Evolutionary conservation across 2,888 invertebrate genomes (phyloP).

Genomic region (Lypha dubia): DNA sequence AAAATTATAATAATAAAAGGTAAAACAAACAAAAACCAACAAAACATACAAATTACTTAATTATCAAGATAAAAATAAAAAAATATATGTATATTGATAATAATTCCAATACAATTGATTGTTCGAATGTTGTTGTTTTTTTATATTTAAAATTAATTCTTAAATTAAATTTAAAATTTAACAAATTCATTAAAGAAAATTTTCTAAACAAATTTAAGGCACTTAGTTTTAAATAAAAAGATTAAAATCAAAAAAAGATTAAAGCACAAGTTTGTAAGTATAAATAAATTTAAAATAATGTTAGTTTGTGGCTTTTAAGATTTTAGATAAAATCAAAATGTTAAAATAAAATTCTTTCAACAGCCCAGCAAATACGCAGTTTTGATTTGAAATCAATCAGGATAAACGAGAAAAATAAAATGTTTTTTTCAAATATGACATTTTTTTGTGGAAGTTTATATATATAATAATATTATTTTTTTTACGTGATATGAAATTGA

Average conservation of each 20-base stretch:
- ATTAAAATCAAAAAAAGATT: slow-evolving; percentile 3
- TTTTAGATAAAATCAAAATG: background rate
- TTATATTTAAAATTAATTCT: slow-evolving; percentile 5
- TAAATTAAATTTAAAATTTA: slow-evolving; percentile 17
- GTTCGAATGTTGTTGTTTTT: slow-evolving; percentile 6
- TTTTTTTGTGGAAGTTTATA: too few species aligned
- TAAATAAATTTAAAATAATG: background rate
- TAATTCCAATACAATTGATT: background rate
- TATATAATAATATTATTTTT: too few species aligned
- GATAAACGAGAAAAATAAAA: too few species aligned
- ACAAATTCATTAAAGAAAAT: background rate
- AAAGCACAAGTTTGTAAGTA: background rate
- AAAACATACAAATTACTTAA: slow-evolving; percentile 16
- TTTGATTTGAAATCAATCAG: too few species aligned
- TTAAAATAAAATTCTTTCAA: too few species aligned
- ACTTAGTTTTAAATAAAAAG: slow-evolving; percentile 33
- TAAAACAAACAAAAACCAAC: slow-evolving; percentile 58
- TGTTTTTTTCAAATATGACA: too few species aligned
- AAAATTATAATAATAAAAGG: slow-evolving; percentile 27
- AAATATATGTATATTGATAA: background rate
- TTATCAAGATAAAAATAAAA: slow-evolving; percentile 27
- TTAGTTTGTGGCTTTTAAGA: slow-evolving; percentile 6
- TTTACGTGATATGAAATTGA: too few species aligned
- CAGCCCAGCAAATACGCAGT: too few species aligned
- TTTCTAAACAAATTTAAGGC: slow-evolving; percentile 33